phyloP scores from a whole-genome alignment of 2,113 vertebrate genomes.

The Syrmaticus mikado region DNA sequence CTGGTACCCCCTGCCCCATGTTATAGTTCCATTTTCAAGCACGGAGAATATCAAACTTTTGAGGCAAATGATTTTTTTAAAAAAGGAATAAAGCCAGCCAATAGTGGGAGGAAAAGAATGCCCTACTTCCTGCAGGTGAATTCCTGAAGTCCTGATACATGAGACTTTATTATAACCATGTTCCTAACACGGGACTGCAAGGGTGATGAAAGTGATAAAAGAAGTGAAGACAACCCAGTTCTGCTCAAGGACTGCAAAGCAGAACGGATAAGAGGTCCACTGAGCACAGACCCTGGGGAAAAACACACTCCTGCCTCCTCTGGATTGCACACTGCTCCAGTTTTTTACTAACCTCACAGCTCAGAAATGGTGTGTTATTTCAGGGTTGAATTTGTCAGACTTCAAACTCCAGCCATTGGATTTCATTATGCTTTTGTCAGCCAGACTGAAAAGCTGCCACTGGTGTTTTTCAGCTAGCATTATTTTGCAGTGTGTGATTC shows the following conservation, averaged over 20 bases:
- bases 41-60: background rate
- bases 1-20: background rate
- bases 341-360: background rate
- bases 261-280: background rate
- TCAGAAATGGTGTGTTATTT: background rate
- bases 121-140: background rate
- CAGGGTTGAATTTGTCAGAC: background rate
- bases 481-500: background rate
- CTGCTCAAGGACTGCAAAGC: background rate
- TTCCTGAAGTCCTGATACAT: background rate
- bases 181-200: background rate
- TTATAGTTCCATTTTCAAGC: background rate
- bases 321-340: background rate
- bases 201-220: background rate
- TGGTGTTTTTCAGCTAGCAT: background rate
- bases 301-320: accelerated
- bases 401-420: background rate
- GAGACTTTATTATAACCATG: background rate
- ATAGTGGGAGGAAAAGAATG: background rate
- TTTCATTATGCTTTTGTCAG: background rate
- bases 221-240: background rate
- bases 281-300: background rate
- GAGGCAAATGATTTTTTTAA: background rate
- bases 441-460: background rate
- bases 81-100: background rate